Evolutionary conservation across 2,797 vertebrate species (phyloP), one percentile per base, ranked within the genome.

Genomic region (Trematomus bernacchii): DNA sequence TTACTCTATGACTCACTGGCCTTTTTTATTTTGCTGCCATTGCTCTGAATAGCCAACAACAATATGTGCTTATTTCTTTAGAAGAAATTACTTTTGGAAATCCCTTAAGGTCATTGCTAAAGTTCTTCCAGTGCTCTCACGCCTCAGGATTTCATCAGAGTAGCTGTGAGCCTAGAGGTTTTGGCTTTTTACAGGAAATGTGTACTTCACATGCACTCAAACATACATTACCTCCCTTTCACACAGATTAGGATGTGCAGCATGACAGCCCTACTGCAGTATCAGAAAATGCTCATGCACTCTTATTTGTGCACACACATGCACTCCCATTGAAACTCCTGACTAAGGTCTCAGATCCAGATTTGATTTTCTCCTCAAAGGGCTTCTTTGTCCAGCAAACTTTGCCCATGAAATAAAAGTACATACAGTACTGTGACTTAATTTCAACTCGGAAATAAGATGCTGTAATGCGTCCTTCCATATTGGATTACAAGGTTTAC

Each of bases 351-450:
- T 63, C 51, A 66, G 73, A 80, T 76, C 50, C 40, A 87, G 85
- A 92, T 91, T 85, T 72, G 84, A 88, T 87, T 89, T 87, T 88
- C 68, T 55, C 59, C 68, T 92, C 73, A 92, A 91, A 90, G 79
- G 66, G n/a, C 18, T 52, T 72, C 77, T 92, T 91, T 94, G 89
- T 92, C 42, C 1, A 59, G 53, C 44, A 40, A 83, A 57, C 53
- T 79, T 73, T 77, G 66, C 77, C 55, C 46, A 19, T 74, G 44
- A 86, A 86, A 59, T 55, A 46, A 63, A 27, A 73, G 72, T 16
- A 73, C 76, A 67, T 82, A 65, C 74, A 63, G 76, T 78, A 66
- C 77, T 64, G 74, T 87, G 88, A 76, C 77, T 80, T 71, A 51
- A 87, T 90, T 87, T 85, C 57, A 85, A 85, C 42, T 66, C 53